A percentile compares a stretch with the other conserved stretches of the same genome.
Evolutionary conservation across 2,797 vertebrate species (phyloP).

Genomic region (Scleropages formosus): DNA sequence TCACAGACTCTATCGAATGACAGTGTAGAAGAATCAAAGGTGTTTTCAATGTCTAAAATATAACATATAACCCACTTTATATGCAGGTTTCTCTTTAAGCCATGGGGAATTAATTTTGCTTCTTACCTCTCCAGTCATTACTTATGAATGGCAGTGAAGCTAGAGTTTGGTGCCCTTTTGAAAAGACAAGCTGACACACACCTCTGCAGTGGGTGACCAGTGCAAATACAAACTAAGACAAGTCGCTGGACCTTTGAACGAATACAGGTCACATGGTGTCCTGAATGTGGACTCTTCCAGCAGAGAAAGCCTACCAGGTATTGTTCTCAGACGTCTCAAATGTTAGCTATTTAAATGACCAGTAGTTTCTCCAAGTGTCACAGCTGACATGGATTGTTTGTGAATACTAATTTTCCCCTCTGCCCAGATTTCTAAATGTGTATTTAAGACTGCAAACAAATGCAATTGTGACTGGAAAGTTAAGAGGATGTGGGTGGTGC

Average conservation of each 20-base stretch:
- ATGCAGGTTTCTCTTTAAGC: background rate
- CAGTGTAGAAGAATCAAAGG: background rate
- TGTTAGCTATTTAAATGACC: constrained; percentile 14
- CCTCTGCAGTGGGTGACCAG: background rate
- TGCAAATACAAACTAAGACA: background rate
- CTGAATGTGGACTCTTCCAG: background rate
- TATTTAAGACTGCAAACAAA: background rate
- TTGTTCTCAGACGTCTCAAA: constrained; percentile 22
- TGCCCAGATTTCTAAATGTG: constrained; percentile 1
- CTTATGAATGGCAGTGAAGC: background rate
- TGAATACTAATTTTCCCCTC: background rate
- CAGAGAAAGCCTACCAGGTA: background rate
- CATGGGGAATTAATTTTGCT: background rate
- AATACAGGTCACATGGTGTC: background rate
- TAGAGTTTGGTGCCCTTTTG: background rate
- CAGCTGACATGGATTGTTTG: constrained; percentile 7
- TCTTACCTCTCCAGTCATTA: background rate
- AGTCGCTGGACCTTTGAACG: background rate
- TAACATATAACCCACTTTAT: background rate
- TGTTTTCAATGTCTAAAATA: background rate
- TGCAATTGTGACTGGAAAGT: background rate
- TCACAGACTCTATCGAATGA: background rate
- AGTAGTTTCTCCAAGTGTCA: constrained; percentile 5
- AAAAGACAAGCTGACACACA: background rate
- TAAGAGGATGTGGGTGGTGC: background rate